phyloP scores from a whole-genome alignment of 1,140 invertebrate species.

The Schlechtendalia chinensis region DNA sequence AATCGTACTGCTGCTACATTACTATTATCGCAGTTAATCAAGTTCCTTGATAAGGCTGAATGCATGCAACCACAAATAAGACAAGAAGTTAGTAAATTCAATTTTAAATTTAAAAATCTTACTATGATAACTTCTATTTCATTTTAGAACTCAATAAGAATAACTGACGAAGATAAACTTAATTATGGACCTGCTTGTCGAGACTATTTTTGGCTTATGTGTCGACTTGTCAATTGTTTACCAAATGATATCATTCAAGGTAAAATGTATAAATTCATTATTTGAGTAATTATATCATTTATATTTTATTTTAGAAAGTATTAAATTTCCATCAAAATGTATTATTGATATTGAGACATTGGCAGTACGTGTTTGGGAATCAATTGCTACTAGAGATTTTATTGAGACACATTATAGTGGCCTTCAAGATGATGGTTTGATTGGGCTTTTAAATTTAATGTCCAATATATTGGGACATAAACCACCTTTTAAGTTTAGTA shows the following conservation, averaged over 20 bases:
- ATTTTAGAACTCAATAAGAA: slow-evolving; percentile 36
- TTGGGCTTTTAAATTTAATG: slow-evolving; percentile 81
- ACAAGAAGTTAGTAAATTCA: slow-evolving; percentile 56
- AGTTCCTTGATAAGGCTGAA: slow-evolving; percentile 77
- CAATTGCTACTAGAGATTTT: slow-evolving; percentile 74
- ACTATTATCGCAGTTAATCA: slow-evolving; percentile 73
- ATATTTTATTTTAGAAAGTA: slow-evolving; percentile 45
- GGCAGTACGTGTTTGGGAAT: slow-evolving; percentile 71
- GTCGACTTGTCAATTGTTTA: slow-evolving; percentile 80
- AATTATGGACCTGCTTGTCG: slow-evolving; percentile 88
- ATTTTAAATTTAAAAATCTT: neutral
- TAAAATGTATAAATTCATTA: slow-evolving; percentile 47
- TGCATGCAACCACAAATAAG: slow-evolving; percentile 72
- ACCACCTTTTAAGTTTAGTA: slow-evolving; percentile 78
- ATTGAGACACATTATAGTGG: slow-evolving; percentile 77
- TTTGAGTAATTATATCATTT: slow-evolving; percentile 29
- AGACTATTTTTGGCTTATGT: slow-evolving; percentile 91
- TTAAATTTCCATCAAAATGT: slow-evolving; percentile 56
- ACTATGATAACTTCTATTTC: neutral
- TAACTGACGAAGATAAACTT: slow-evolving; percentile 79
- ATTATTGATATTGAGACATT: slow-evolving; percentile 69
- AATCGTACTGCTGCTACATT: slow-evolving; percentile 59
- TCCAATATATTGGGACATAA: slow-evolving; percentile 86
- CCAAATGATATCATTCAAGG: slow-evolving; percentile 76
- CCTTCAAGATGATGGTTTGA: slow-evolving; percentile 84